Conservation (phyloP, 2,888 invertebrate species). For the Pollenia amentaria region DNA sequence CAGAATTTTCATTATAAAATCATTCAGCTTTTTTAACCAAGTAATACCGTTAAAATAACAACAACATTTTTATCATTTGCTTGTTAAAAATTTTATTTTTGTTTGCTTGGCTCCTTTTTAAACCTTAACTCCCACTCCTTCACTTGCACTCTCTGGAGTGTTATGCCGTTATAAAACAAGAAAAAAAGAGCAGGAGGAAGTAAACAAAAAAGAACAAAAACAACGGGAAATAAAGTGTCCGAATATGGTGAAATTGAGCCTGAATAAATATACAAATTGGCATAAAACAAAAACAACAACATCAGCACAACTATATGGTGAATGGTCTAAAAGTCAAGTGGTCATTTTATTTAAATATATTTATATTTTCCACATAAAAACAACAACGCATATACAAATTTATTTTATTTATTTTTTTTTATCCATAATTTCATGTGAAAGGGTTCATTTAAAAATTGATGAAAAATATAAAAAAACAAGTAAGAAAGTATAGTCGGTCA, state of each 20-base stretch:
- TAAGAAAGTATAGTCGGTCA: too few relatives aligned
- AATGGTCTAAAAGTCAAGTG: slow-evolving; percentile 73
- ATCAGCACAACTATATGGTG: slow-evolving; percentile 42
- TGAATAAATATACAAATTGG: slow-evolving; percentile 75
- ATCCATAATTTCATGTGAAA: slow-evolving; percentile 67
- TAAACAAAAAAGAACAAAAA: slow-evolving; percentile 44
- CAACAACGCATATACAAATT: background rate
- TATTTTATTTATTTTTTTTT: slow-evolving; percentile 8
- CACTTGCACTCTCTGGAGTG: slow-evolving; percentile 13
- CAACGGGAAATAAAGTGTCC: slow-evolving; percentile 68
- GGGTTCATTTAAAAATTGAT: slow-evolving; percentile 71
- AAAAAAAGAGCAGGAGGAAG: background rate
- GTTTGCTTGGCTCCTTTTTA: slow-evolving; percentile 4
- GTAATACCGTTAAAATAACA: slow-evolving; percentile 57
- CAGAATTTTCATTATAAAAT: slow-evolving; percentile 69
- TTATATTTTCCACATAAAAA: slow-evolving; percentile 38
- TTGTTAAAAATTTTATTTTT: slow-evolving; percentile 54
- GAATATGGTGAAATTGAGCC: slow-evolving; percentile 74
- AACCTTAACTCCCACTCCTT: background rate
- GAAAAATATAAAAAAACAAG: slow-evolving; percentile 28
- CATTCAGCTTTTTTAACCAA: slow-evolving; percentile 50
- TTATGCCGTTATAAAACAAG: background rate
- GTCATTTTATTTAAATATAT: slow-evolving; percentile 72
- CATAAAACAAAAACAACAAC: slow-evolving; percentile 57
- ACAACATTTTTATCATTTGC: slow-evolving; percentile 40